Conservation (phyloP, 2,113 vertebrate genomes). For the Sarotherodon lohbergeri region DNA sequence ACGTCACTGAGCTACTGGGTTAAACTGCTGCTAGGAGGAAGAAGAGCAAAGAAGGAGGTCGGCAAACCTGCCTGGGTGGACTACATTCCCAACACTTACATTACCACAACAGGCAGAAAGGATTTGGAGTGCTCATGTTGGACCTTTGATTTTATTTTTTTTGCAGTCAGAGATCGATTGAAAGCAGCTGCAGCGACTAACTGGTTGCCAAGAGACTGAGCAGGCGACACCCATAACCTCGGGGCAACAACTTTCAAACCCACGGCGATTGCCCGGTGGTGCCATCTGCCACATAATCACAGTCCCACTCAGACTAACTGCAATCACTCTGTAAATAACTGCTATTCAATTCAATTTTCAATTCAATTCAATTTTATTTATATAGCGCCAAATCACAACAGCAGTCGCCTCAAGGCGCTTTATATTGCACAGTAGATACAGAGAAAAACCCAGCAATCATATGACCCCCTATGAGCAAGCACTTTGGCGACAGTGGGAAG, state of each 20-base stretch:
- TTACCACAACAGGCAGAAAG: not conserved
- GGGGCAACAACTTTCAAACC: not conserved
- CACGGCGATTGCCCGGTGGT: not conserved
- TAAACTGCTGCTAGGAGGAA: not conserved
- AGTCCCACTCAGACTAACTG: not conserved
- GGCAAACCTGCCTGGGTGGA: not conserved
- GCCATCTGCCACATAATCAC: not conserved
- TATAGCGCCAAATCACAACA: too few species aligned
- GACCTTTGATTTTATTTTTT: not conserved
- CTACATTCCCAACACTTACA: not conserved
- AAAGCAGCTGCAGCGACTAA: not conserved
- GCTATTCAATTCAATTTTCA: too few species aligned
- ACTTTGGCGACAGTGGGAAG: too few species aligned
- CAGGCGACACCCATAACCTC: not conserved
- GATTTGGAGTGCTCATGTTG: not conserved
- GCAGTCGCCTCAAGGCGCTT: too few species aligned
- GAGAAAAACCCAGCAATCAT: too few species aligned
- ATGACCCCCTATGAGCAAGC: too few species aligned
- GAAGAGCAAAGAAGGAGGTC: not conserved
- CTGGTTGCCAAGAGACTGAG: not conserved
- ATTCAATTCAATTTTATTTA: too few species aligned
- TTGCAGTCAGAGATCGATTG: not conserved
- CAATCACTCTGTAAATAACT: not conserved
- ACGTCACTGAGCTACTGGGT: constrained; percentile 34
- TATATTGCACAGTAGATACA: too few species aligned